Conservation (phyloP, 1,140 invertebrate species). For the Aphelenchoides avenae region DNA sequence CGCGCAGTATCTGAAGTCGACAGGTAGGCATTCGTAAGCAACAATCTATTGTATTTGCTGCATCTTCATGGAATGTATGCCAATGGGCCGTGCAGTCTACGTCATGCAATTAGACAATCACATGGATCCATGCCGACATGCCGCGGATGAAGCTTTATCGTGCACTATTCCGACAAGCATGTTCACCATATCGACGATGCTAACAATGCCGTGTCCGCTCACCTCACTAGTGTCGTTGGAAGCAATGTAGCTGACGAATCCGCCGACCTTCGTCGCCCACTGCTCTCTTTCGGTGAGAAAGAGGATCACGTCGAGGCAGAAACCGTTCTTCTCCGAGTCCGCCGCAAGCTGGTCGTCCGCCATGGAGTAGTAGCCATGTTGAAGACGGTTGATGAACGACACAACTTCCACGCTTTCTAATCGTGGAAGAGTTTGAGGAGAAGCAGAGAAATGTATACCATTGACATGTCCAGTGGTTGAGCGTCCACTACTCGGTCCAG, state of each 20-base stretch:
- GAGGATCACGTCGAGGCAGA: constrained; percentile 35
- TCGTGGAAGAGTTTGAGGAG: not conserved
- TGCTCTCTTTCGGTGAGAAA: constrained; percentile 28
- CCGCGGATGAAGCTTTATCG: too few species aligned
- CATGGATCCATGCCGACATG: too few species aligned
- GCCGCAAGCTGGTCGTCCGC: constrained; percentile 32
- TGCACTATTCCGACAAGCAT: not conserved
- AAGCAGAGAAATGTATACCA: not conserved
- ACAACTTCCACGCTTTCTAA: constrained; percentile 36
- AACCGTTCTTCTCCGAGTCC: constrained; percentile 40
- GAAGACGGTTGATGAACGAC: constrained; percentile 26
- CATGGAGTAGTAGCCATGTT: constrained; percentile 39
- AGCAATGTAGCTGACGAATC: constrained; percentile 39
- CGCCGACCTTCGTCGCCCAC: constrained; percentile 31
- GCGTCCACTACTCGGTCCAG: not conserved
- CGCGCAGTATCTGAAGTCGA: constrained; percentile 41
- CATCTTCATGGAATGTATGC: not conserved
- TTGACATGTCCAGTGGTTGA: not conserved
- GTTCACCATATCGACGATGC: constrained; percentile 1
- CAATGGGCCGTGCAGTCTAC: not conserved
- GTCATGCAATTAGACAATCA: too few species aligned
- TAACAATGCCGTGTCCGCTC: not conserved
- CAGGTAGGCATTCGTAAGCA: too few species aligned
- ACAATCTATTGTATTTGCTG: not conserved
- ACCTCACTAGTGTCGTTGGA: constrained; percentile 35